phyloP scores from a whole-genome alignment of 2,888 invertebrate species.

The Limnephilus marmoratus region DNA sequence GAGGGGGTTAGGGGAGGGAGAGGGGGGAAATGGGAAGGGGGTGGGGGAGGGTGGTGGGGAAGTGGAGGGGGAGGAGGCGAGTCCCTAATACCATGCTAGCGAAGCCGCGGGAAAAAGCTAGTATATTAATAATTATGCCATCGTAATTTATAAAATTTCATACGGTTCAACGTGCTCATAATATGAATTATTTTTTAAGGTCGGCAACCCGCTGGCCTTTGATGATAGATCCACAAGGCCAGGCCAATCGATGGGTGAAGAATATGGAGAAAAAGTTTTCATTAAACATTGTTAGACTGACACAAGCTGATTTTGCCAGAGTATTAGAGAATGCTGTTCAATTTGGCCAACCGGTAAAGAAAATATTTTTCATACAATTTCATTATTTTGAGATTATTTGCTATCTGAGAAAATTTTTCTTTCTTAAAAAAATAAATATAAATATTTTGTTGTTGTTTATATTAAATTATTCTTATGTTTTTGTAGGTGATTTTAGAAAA shows the following conservation, averaged over 20 bases:
- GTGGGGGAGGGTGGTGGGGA: no score
- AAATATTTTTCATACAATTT: conserved; percentile 60
- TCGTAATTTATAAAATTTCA: not conserved
- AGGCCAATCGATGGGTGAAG: conserved; percentile 96
- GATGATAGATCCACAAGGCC: conserved; percentile 97
- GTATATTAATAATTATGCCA: not conserved
- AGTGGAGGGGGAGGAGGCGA: no score
- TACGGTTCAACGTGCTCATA: not conserved
- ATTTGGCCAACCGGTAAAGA: conserved; percentile 87
- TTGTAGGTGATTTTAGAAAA: conserved; percentile 89
- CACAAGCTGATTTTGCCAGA: conserved; percentile 89
- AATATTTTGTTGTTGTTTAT: not conserved
- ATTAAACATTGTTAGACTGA: conserved; percentile 87
- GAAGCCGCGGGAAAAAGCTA: no score
- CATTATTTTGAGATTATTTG: conserved; percentile 23
- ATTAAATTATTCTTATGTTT: not conserved
- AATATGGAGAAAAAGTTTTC: conserved; percentile 94
- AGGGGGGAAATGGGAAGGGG: no score
- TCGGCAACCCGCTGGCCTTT: conserved; percentile 94
- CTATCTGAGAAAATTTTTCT: no score
- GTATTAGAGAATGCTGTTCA: conserved; percentile 91
- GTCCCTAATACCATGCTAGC: no score
- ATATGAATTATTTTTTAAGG: conserved; percentile 72
- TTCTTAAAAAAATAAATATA: not conserved
- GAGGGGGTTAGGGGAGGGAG: no score